phyloP scores from a whole-genome alignment of 2,888 invertebrate genomes.

The Mythimna albipuncta region DNA sequence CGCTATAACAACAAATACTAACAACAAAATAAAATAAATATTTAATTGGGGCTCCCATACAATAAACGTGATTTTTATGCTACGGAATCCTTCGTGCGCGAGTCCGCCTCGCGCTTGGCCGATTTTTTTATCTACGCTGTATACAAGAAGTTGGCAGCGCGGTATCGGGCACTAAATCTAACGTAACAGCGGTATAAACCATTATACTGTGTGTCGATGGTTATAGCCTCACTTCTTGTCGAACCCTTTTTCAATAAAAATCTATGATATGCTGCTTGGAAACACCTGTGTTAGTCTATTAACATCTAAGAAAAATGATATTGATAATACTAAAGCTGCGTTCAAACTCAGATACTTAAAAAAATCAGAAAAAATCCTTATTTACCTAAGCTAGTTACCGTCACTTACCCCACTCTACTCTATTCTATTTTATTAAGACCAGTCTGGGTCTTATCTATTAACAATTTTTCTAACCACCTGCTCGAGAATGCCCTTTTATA shows the following conservation, averaged over 20 bases:
- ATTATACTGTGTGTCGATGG: conserved; percentile 64
- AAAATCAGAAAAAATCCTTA: no score
- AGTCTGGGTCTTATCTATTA: no score
- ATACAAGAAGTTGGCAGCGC: conserved; percentile 4
- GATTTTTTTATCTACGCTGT: background rate
- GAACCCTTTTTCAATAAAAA: conserved; percentile 74
- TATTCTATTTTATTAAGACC: no score
- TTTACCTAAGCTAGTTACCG: no score
- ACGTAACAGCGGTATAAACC: conserved; percentile 59
- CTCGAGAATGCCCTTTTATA: no score
- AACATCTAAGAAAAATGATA: conserved; percentile 36
- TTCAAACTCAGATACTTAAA: conserved; percentile 1
- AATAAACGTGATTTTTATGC: no score
- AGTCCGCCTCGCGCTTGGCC: no score
- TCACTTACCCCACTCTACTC: background rate
- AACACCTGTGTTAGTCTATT: conserved; percentile 67
- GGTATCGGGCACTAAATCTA: conserved; percentile 53
- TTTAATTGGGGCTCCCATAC: no score
- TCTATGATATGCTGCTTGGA: conserved; percentile 65
- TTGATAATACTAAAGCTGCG: conserved; percentile 1
- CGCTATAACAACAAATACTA: no score
- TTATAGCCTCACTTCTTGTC: conserved; percentile 66
- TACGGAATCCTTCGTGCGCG: no score
- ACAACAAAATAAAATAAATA: no score
- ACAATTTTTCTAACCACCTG: no score